A percentile compares a stretch with the other conserved stretches of the same genome.
phyloP scores from a whole-genome alignment of 1,140 invertebrate genomes.

The Lasioglossum baleicum region DNA sequence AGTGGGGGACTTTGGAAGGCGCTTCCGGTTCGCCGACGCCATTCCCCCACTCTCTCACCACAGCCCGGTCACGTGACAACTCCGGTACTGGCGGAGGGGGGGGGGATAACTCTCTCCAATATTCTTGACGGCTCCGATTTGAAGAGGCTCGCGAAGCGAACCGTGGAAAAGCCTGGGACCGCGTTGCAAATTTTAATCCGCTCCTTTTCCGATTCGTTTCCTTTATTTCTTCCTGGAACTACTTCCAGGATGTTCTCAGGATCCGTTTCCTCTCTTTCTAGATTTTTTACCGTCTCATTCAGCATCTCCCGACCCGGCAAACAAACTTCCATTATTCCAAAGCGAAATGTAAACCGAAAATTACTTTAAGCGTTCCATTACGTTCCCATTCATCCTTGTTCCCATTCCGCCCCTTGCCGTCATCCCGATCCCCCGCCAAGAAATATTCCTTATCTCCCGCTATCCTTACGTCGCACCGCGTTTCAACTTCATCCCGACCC shows the following conservation, averaged over 20 bases:
- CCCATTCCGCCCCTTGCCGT: background rate
- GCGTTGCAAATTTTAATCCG: background rate
- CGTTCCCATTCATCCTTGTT: background rate
- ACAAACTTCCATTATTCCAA: slow-evolving; percentile 22
- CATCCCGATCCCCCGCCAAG: background rate
- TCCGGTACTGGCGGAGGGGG: too few relatives aligned
- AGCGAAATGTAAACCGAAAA: slow-evolving; percentile 10
- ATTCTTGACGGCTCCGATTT: too few relatives aligned
- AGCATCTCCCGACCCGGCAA: background rate
- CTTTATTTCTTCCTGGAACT: background rate
- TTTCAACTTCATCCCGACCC: slow-evolving; percentile 14
- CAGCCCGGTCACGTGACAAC: too few relatives aligned
- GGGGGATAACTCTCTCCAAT: too few relatives aligned
- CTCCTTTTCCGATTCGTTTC: background rate
- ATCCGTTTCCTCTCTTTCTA: background rate
- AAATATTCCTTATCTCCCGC: slow-evolving; percentile 14
- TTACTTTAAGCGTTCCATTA: slow-evolving; percentile 15
- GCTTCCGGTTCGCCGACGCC: too few relatives aligned
- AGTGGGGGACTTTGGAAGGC: too few relatives aligned
- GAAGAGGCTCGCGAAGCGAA: background rate
- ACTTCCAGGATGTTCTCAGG: background rate
- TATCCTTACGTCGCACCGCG: slow-evolving; percentile 9
- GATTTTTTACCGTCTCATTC: slow-evolving; percentile 1
- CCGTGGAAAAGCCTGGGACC: background rate
- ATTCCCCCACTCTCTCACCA: too few relatives aligned